A percentile compares a stretch with the other conserved stretches of the same genome.
These are phyloP conservation scores for Tetropium fuscum DNA, from an alignment of 2,888 invertebrate genomes.

Conservation along the genomic window DNA sequence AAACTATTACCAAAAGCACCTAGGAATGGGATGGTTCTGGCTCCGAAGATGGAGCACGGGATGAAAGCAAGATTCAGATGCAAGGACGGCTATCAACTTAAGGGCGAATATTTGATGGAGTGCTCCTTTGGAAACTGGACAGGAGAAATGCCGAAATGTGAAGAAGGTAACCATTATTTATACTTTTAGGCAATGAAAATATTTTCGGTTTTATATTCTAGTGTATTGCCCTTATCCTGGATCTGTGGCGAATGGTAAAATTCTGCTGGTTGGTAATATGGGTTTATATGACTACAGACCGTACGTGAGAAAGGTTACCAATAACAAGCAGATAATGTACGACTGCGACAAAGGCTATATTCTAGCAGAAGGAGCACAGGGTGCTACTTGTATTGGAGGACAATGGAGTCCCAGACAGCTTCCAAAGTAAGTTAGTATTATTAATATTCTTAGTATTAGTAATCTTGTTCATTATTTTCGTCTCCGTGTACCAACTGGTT, in stretches of 20 bases:
- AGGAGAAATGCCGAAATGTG: conserved; percentile 87
- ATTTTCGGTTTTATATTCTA: conserved; percentile 56
- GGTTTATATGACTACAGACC: conserved; percentile 95
- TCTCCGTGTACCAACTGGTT: too few species aligned
- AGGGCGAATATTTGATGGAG: conserved; percentile 78
- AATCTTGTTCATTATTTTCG: too few species aligned
- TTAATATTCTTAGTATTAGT: too few species aligned
- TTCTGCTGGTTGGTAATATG: conserved; percentile 94
- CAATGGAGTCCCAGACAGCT: conserved; percentile 92
- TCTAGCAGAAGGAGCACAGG: conserved; percentile 87
- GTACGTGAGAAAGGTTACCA: conserved; percentile 90
- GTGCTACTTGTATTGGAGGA: conserved; percentile 95
- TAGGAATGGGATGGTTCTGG: conserved; percentile 95
- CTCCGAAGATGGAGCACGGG: conserved; percentile 97
- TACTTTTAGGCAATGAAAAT: background rate
- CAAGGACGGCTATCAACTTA: conserved; percentile 91
- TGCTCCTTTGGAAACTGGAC: conserved; percentile 97
- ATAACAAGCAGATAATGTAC: conserved; percentile 96
- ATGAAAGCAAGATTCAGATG: conserved; percentile 95
- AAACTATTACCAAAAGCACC: conserved; percentile 72
- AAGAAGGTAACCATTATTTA: conserved; percentile 71
- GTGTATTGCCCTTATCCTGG: conserved; percentile 96
- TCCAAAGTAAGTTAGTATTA: conserved; percentile 72
- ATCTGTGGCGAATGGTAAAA: conserved; percentile 88
- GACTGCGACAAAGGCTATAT: conserved; percentile 95